A percentile compares a stretch with the other conserved stretches of the same genome.
phyloP scores from a whole-genome alignment of 23 tunicate genomes.

The Aplidium turbinatum region DNA sequence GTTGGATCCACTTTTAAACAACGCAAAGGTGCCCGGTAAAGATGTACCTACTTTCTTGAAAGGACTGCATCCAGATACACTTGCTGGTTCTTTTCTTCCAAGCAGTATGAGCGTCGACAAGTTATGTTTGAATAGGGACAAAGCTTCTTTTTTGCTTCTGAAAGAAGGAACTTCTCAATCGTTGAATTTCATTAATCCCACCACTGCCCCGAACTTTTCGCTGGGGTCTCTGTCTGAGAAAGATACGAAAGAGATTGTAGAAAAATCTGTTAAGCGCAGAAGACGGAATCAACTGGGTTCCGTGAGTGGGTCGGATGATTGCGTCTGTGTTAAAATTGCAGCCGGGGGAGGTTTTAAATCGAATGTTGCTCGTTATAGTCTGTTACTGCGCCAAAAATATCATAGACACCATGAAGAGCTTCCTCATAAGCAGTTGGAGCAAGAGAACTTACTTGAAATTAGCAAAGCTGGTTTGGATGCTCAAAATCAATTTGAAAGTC shows the following conservation, averaged over 20 bases:
- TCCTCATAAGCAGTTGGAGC: constrained; percentile 22
- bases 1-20: too few species aligned
- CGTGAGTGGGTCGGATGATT: constrained; percentile 28
- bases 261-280: constrained; percentile 7
- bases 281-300: constrained; percentile 32
- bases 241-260: not conserved
- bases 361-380: constrained; percentile 66
- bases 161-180: constrained; percentile 55
- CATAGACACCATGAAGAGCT: constrained; percentile 34
- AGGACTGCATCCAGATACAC: too few species aligned
- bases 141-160: constrained; percentile 18
- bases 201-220: not conserved
- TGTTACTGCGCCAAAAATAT: constrained; percentile 61
- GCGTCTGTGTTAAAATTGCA: constrained; percentile 59
- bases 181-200: constrained; percentile 41
- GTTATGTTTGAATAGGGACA: constrained; percentile 12
- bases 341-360: constrained; percentile 84
- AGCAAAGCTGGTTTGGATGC: constrained; percentile 22
- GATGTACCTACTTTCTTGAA: too few species aligned
- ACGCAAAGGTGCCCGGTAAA: too few species aligned
- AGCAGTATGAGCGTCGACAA: constrained; percentile 33
- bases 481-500: constrained; percentile 2
- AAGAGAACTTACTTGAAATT: constrained; percentile 28
- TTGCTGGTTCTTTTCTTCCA: not conserved
- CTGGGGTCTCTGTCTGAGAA: not conserved